Percentiles rank a stretch among this genome's conserved stretches.
Conservation (phyloP, 2,888 invertebrate species). For the Ichneumoninae sp. region DNA sequence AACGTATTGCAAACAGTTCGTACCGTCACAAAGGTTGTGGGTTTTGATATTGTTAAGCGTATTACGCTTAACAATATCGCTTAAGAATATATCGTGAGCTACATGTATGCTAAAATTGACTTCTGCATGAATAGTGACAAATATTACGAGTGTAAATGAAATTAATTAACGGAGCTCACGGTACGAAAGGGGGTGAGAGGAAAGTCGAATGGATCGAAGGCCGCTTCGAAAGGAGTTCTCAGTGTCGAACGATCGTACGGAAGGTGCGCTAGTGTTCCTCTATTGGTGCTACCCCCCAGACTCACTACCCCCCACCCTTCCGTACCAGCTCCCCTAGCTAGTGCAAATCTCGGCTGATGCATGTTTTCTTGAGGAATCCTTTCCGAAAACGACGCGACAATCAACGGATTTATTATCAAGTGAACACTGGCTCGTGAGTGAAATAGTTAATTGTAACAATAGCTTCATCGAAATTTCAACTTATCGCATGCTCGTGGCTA, state of each 20-base stretch:
- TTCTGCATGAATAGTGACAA: background rate
- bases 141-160: background rate
- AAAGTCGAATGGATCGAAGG: conserved; percentile 22
- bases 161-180: background rate
- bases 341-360: conserved; percentile 83
- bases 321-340: conserved; percentile 79
- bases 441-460: conserved; percentile 54
- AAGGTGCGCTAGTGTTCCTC: conserved; percentile 42
- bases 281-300: conserved; percentile 49
- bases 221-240: conserved; percentile 12
- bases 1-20: background rate
- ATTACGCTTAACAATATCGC: too few species aligned
- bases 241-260: conserved; percentile 27
- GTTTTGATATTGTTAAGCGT: background rate
- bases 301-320: conserved; percentile 57
- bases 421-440: conserved; percentile 74
- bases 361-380: conserved; percentile 83
- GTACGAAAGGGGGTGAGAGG: conserved; percentile 14
- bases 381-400: conserved; percentile 79
- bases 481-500: conserved; percentile 1
- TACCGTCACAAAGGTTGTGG: background rate
- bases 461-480: conserved; percentile 19
- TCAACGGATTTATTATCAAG: conserved; percentile 69
- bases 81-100: background rate
- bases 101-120: background rate